phyloP scores from a whole-genome alignment of 2,888 invertebrate genomes.

The Agrochola lota region DNA sequence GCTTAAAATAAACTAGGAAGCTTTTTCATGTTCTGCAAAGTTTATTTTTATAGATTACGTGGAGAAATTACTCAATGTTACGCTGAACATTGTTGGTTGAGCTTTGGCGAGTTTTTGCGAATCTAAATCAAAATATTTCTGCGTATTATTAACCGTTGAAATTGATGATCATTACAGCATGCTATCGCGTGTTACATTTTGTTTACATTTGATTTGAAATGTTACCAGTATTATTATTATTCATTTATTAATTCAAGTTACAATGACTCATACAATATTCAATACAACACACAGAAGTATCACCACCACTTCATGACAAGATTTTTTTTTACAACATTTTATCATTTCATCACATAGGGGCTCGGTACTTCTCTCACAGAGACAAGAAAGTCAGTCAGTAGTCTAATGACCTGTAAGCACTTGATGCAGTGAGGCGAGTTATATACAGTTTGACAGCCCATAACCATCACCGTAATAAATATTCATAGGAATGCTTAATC shows the following conservation, averaged over 20 bases:
- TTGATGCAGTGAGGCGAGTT: not conserved
- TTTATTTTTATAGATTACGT: constrained; percentile 61
- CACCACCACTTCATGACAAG: no score
- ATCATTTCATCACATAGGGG: no score
- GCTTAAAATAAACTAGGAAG: constrained; percentile 49
- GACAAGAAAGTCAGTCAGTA: not conserved
- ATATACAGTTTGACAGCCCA: not conserved
- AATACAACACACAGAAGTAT: no score
- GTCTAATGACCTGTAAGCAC: not conserved
- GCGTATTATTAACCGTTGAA: constrained; percentile 47
- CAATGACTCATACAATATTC: no score
- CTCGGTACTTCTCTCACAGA: not conserved
- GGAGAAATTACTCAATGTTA: constrained; percentile 53
- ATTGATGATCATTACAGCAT: constrained; percentile 47
- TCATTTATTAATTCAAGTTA: no score
- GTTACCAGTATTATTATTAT: constrained; percentile 20
- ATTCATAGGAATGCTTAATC: not conserved
- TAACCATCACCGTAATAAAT: not conserved
- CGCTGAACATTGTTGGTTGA: constrained; percentile 46
- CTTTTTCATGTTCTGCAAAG: constrained; percentile 31
- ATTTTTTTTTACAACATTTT: no score
- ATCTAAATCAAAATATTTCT: constrained; percentile 49
- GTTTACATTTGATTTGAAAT: constrained; percentile 36
- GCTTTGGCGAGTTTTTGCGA: constrained; percentile 19
- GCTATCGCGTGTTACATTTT: constrained; percentile 37